Evolutionary conservation across 2,888 invertebrate genomes (phyloP).

Genomic region (Gasteruption jaculator): DNA sequence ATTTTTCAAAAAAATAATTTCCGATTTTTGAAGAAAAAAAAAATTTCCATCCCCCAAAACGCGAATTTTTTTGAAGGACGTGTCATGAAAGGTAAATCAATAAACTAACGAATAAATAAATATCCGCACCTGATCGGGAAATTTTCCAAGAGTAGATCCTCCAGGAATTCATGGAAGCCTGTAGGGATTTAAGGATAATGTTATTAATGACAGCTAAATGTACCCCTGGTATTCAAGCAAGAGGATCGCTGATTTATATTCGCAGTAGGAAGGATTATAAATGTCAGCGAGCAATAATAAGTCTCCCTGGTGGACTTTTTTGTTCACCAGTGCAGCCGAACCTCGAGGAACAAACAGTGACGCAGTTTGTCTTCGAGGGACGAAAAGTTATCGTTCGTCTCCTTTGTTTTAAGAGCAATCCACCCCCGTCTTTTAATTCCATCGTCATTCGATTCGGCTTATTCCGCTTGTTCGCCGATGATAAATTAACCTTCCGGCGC

Average conservation of each 20-base stretch:
- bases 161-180: too few species aligned
- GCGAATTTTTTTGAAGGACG: too few species aligned
- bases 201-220: slow-evolving; percentile 43
- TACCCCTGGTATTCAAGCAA: slow-evolving; percentile 44
- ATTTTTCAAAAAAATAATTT: too few species aligned
- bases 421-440: too few species aligned
- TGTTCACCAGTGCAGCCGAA: slow-evolving; percentile 29
- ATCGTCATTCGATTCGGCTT: too few species aligned
- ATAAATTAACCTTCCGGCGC: background rate
- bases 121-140: background rate
- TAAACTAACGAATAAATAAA: background rate
- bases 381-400: slow-evolving; percentile 22
- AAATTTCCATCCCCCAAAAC: too few species aligned
- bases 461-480: slow-evolving; percentile 9
- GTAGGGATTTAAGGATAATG: too few species aligned
- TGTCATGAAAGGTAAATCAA: too few species aligned
- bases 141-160: too few species aligned
- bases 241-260: slow-evolving; percentile 47
- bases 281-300: slow-evolving; percentile 37
- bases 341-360: slow-evolving; percentile 22
- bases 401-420: too few species aligned
- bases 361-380: slow-evolving; percentile 21
- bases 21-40: too few species aligned
- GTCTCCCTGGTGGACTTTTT: slow-evolving; percentile 26
- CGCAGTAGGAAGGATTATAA: slow-evolving; percentile 35